Percentiles rank a stretch among this genome's conserved stretches.
Evolutionary conservation across 2,888 invertebrate species (phyloP).

Genomic region (Thalpophila matura): DNA sequence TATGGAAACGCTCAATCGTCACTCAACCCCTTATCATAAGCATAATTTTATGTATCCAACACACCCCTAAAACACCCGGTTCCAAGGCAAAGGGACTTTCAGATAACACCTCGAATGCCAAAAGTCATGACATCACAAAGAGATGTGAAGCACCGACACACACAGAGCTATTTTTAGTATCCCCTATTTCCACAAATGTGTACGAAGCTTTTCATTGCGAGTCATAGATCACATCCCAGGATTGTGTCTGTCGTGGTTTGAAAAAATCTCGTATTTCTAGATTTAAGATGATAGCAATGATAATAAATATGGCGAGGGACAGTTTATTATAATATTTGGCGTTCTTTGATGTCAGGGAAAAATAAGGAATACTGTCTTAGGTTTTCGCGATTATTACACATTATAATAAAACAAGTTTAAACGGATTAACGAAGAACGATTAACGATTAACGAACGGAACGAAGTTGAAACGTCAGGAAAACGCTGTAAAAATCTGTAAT

Average conservation of each 20-base stretch:
- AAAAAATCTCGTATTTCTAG: conserved; percentile 11
- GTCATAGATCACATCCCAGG: conserved; percentile 26
- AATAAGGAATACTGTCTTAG: too few relatives aligned
- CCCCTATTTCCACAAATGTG: conserved; percentile 36
- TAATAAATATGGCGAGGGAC: conserved; percentile 16
- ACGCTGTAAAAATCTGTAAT: too few relatives aligned
- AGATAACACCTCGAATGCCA: conserved; percentile 41
- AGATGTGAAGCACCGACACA: not conserved
- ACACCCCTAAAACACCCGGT: not conserved
- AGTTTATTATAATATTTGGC: not conserved
- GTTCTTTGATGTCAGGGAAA: not conserved
- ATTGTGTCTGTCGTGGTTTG: conserved; percentile 12
- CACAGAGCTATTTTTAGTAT: conserved; percentile 45
- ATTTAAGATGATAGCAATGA: conserved; percentile 21
- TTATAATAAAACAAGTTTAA: too few relatives aligned
- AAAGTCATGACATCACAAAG: conserved; percentile 43
- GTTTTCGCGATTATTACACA: too few relatives aligned
- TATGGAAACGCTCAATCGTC: conserved; percentile 4
- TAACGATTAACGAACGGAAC: too few relatives aligned
- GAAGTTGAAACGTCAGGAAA: too few relatives aligned
- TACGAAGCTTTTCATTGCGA: conserved; percentile 17
- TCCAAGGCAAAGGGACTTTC: conserved; percentile 16
- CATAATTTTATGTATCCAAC: conserved; percentile 13
- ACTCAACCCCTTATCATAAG: not conserved
- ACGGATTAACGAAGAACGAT: too few relatives aligned